These are phyloP conservation scores for Pocillopora meandrina DNA, from an alignment of 92 coral and sea anemone species.

Conservation along the genomic window DNA sequence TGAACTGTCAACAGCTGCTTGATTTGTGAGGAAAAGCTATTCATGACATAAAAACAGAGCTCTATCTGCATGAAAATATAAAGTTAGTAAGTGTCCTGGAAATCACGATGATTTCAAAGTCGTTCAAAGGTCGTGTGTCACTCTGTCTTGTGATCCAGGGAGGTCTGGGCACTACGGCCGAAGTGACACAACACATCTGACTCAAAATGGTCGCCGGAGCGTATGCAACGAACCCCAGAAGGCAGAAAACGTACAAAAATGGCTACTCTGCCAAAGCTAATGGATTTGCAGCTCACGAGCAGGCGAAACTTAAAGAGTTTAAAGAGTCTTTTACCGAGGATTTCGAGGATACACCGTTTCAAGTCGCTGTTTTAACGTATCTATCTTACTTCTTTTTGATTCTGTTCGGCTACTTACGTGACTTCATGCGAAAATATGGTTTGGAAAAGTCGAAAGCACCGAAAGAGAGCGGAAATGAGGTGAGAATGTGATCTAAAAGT, in stretches of 20 bases:
- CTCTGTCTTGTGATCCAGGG: not conserved
- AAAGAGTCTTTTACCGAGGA: conserved; percentile 77
- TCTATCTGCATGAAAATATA: too few relatives aligned
- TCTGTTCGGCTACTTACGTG: conserved; percentile 90
- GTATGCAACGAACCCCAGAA: conserved; percentile 30
- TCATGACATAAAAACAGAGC: too few relatives aligned
- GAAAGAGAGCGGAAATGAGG: conserved; percentile 85
- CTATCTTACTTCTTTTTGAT: conserved; percentile 85
- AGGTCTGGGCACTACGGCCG: not conserved
- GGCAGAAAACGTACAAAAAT: conserved; percentile 58
- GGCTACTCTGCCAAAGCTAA: conserved; percentile 68
- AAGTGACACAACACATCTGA: not conserved
- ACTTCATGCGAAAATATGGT: conserved; percentile 91
- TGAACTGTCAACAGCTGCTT: too few relatives aligned
- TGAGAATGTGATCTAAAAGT: conserved; percentile 25
- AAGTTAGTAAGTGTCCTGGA: too few relatives aligned
- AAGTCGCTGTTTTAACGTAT: conserved; percentile 89
- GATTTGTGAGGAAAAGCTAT: too few relatives aligned
- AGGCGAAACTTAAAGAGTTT: conserved; percentile 35
- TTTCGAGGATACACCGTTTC: conserved; percentile 90
- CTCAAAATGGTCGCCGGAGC: conserved; percentile 65
- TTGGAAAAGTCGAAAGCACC: conserved; percentile 84
- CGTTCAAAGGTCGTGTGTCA: not conserved
- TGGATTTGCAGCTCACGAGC: conserved; percentile 61
- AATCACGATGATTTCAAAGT: too few relatives aligned